Evolutionary conservation across 2,113 vertebrate species (phyloP).

Genomic region (Silurus meridionalis): DNA sequence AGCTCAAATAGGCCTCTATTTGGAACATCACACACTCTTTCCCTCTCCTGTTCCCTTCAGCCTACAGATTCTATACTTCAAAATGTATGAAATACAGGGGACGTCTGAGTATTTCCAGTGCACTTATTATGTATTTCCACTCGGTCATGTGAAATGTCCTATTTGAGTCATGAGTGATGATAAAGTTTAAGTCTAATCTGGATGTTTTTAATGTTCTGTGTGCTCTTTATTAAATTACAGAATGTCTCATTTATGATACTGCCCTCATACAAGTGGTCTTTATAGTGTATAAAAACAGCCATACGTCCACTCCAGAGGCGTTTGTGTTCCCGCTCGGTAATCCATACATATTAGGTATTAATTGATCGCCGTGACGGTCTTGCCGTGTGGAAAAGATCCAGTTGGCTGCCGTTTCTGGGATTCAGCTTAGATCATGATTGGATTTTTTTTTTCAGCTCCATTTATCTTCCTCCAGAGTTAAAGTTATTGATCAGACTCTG

Average conservation of each 20-base stretch:
- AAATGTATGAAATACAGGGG: neutral
- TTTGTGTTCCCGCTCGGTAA: neutral
- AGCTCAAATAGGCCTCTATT: neutral
- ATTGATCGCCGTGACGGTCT: neutral
- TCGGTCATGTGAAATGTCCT: neutral
- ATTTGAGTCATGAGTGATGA: neutral
- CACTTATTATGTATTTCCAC: neutral
- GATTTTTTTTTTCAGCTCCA: conserved; percentile 4
- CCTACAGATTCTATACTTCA: neutral
- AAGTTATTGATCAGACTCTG: conserved; percentile 8
- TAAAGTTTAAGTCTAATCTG: neutral
- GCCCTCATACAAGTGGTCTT: neutral
- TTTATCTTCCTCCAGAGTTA: neutral
- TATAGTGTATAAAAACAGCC: neutral
- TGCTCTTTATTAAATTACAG: neutral
- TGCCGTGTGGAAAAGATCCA: neutral
- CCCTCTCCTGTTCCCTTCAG: neutral
- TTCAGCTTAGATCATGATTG: conserved; percentile 9
- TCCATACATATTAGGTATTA: conserved; percentile 19
- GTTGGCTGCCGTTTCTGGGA: conserved; percentile 1
- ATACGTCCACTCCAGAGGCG: neutral
- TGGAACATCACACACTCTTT: neutral
- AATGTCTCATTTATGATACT: neutral
- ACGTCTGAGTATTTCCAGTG: neutral
- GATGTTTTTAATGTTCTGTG: neutral